A percentile compares a stretch with the other conserved stretches of the same genome.
Evolutionary conservation across 1,140 invertebrate species (phyloP).

Genomic region (Trachelipus rathkii): DNA sequence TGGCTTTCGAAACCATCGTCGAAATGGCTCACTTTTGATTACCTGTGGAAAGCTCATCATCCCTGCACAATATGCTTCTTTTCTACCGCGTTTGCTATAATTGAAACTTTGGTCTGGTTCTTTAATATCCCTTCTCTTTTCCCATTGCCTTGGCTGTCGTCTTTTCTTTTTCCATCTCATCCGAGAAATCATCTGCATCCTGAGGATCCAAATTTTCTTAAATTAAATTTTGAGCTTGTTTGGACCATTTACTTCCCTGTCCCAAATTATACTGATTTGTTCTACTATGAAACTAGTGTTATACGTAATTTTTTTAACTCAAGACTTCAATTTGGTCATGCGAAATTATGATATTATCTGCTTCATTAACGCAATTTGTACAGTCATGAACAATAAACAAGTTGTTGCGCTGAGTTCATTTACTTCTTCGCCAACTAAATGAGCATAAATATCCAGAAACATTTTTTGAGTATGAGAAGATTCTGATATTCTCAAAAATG

Average conservation of each 20-base stretch:
- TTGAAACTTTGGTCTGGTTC: conserved; percentile 25
- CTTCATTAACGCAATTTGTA: conserved; percentile 42
- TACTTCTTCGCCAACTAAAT: conserved; percentile 37
- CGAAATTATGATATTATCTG: conserved; percentile 38
- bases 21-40: conserved; percentile 40
- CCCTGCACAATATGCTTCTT: conserved; percentile 32
- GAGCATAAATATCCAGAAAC: conserved; percentile 37
- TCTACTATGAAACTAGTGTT: conserved; percentile 14
- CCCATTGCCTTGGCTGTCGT: not conserved
- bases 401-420: conserved; percentile 39
- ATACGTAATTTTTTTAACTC: conserved; percentile 35
- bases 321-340: conserved; percentile 41
- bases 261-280: conserved; percentile 34
- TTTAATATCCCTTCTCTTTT: too few relatives aligned
- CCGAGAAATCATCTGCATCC: conserved; percentile 37
- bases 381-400: conserved; percentile 41
- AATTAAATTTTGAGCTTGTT: not conserved
- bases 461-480: conserved; percentile 44
- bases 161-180: conserved; percentile 33
- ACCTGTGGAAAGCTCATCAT: conserved; percentile 36
- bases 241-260: conserved; percentile 27
- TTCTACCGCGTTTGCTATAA: conserved; percentile 42
- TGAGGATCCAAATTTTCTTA: not conserved
- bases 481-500: conserved; percentile 43
- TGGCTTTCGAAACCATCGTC: conserved; percentile 42